A percentile compares a stretch with the other conserved stretches of the same genome.
These are phyloP conservation scores for Typhlichthys subterraneus DNA, from an alignment of 2,797 vertebrate genomes.

Conservation along the genomic window DNA sequence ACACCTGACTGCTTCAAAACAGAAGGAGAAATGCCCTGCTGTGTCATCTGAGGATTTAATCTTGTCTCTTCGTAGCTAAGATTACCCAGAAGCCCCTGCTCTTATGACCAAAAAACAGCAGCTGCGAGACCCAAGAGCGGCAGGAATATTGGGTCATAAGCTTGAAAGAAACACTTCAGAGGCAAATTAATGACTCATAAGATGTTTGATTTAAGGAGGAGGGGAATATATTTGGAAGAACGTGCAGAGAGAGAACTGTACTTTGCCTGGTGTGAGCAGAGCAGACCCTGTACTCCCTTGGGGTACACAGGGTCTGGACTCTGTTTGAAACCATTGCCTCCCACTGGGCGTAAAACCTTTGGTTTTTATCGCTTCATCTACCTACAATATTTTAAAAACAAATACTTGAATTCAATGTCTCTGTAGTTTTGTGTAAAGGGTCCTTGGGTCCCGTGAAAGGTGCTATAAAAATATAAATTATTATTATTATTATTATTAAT, in stretches of 20 bases:
- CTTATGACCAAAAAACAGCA: slow-evolving; percentile 11
- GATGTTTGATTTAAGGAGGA: background rate
- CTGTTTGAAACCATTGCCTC: no score
- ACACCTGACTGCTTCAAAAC: background rate
- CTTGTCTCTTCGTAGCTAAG: slow-evolving; percentile 45
- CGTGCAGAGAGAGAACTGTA: background rate
- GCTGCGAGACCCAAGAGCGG: no score
- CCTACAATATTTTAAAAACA: no score
- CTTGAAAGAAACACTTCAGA: slow-evolving; percentile 20
- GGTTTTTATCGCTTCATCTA: no score
- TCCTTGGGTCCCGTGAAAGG: no score
- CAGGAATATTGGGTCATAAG: slow-evolving; percentile 24
- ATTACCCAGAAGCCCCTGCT: slow-evolving; percentile 52
- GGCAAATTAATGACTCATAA: slow-evolving; percentile 15
- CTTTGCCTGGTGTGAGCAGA: background rate
- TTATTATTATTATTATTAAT: no score
- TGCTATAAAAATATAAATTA: no score
- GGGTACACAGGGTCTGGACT: no score
- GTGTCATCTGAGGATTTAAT: slow-evolving; percentile 70
- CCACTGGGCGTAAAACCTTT: no score
- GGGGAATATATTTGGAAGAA: background rate
- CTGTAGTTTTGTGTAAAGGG: no score
- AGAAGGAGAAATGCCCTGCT: slow-evolving; percentile 35
- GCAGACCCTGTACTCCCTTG: no score
- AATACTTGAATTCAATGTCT: no score